Base-by-base conservation (phyloP, 2,888 invertebrate genomes). In the Clistopyga incitator region DNA sequence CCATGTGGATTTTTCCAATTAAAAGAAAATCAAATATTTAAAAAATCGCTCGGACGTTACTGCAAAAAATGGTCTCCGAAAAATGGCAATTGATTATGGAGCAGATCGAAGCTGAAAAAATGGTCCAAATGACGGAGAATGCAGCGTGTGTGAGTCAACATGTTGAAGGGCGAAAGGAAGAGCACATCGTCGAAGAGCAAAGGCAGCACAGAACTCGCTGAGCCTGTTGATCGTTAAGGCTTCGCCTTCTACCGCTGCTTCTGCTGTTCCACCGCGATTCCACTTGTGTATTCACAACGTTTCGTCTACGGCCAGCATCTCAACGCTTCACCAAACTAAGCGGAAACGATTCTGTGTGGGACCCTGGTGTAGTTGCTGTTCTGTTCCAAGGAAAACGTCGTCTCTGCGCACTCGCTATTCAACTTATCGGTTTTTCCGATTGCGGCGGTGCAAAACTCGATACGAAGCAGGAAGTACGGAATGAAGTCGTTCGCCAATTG, bases 181-280 rank as follows among this genome's bases (percentile, higher is more conserved):
- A 78, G 75, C 70, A 82, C 74, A 34, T 52, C 56, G 47, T 61
- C 56, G 23, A 45, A 52, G 67, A 25, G 56, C 29, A 23, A 56
- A 47, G 64, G 10, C 34, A 38, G 29, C 13, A 15, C 64, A 70
- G 71, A 50, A 52, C 71, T 64, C 72, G 81, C 72, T 65, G 80
- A 80, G 85, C 86, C 85, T 86, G 86, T 86, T 86, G 86, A 86
- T 85, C 86, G 84, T 72, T 64, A 79, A 61, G 54, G 34, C 68
- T 82, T 61, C 79, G 23, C 61, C 67, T 71, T 56, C 61, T 56
- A 54, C 45, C 42, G 6, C 61, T 64, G 18, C 78, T 74, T 72
- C 72, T 47, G 75, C 78, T 78, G 76, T 75, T 70, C 56, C 81
- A 84, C 67, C 59, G 78, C 72, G 68, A 83, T 82, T 75, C 70